These are phyloP conservation scores for Azemiops feae DNA, from an alignment of 2,113 vertebrate species.

Conservation along the genomic window DNA sequence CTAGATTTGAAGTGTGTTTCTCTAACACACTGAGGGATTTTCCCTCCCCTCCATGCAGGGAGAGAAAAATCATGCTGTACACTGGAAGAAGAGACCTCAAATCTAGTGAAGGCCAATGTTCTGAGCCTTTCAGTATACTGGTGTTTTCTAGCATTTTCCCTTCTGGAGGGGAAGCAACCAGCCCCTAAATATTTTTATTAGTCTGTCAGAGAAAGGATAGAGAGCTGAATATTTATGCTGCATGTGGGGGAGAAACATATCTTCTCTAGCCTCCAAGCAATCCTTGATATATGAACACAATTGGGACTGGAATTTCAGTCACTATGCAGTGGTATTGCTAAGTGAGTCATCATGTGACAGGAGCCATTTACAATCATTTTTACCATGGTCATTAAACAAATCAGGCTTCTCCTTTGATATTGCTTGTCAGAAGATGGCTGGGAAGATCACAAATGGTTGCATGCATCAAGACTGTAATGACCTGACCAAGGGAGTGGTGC, in stretches of 20 bases:
- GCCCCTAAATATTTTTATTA: background rate
- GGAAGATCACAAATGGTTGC: background rate
- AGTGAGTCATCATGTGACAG: background rate
- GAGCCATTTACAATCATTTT: background rate
- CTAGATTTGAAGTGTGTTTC: background rate
- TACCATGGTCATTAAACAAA: background rate
- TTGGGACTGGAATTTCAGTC: background rate
- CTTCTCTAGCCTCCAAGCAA: background rate
- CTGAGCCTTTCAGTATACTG: background rate
- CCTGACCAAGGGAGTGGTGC: background rate
- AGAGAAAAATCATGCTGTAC: background rate
- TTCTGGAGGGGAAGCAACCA: background rate
- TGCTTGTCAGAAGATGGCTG: background rate
- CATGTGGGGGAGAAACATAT: background rate
- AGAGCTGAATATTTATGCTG: background rate
- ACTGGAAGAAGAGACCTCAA: background rate
- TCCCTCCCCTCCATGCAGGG: background rate
- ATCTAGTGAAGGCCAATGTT: background rate
- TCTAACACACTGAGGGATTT: background rate
- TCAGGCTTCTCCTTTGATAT: background rate
- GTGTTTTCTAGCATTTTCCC: background rate
- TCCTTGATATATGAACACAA: too few species aligned
- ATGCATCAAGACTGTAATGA: background rate
- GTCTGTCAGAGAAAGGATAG: background rate
- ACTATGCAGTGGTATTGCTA: background rate